A percentile compares a stretch with the other conserved stretches of the same genome.
Conservation (phyloP, 2,797 vertebrate genomes). For the Triplophysa yarkandensis region DNA sequence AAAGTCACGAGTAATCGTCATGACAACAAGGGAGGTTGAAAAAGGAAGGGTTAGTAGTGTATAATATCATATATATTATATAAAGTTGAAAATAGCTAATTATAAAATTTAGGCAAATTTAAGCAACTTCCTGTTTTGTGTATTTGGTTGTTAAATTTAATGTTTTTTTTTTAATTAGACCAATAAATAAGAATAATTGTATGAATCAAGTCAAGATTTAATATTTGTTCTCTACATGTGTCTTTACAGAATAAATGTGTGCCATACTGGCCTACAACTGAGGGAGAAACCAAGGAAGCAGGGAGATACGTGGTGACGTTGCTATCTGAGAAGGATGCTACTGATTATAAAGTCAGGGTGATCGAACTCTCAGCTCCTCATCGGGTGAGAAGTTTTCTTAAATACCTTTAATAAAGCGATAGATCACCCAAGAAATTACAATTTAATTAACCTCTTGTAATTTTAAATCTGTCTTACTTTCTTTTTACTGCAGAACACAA, state of each 20-base stretch:
- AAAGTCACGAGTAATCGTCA: slow-evolving; percentile 86
- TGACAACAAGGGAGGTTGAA: slow-evolving; percentile 96
- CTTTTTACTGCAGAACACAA: no score
- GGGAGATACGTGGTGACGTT: slow-evolving; percentile 79
- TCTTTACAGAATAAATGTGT: slow-evolving; percentile 90
- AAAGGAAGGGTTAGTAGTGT: slow-evolving; percentile 88
- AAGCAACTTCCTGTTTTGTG: background rate
- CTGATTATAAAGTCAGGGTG: slow-evolving; percentile 85
- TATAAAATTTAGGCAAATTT: no score
- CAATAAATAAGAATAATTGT: no score
- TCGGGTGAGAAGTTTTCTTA: slow-evolving; percentile 71
- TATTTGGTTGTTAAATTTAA: background rate
- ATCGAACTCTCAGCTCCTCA: slow-evolving; percentile 73
- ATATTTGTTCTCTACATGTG: background rate
- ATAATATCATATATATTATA: background rate
- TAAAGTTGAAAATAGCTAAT: background rate
- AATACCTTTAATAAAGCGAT: no score
- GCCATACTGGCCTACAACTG: slow-evolving; percentile 87
- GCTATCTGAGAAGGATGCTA: slow-evolving; percentile 71
- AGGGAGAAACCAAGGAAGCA: slow-evolving; percentile 65
- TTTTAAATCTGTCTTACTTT: no score
- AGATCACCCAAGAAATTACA: no score
- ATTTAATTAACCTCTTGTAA: no score
- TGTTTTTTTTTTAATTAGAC: no score
- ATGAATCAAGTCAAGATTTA: background rate